These are phyloP conservation scores for Cremastinae sp. DNA, from an alignment of 2,888 invertebrate species.

Conservation along the genomic window DNA sequence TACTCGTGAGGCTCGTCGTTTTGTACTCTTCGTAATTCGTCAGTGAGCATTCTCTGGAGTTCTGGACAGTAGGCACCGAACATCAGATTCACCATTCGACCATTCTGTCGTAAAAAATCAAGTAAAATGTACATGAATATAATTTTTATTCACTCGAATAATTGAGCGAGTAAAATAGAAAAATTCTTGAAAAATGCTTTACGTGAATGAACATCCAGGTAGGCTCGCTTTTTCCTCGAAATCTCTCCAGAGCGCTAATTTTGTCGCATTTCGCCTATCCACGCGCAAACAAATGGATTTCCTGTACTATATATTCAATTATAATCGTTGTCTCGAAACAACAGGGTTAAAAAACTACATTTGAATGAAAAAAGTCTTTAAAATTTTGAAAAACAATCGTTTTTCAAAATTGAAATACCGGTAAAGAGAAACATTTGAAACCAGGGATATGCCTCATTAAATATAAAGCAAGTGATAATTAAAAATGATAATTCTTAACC, in stretches of 20 bases:
- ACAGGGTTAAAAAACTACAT: too few relatives aligned
- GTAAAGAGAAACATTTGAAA: too few relatives aligned
- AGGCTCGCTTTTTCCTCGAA: conserved; percentile 93
- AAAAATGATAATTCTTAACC: too few relatives aligned
- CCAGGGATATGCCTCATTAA: too few relatives aligned
- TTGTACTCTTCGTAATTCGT: conserved; percentile 82
- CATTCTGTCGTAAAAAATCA: conserved; percentile 82
- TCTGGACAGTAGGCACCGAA: conserved; percentile 94
- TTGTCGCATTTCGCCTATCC: conserved; percentile 83
- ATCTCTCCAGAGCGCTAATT: conserved; percentile 88
- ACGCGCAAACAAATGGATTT: too few relatives aligned
- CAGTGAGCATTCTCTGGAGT: conserved; percentile 86
- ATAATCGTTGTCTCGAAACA: too few relatives aligned
- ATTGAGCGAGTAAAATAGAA: too few relatives aligned
- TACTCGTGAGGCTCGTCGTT: conserved; percentile 74
- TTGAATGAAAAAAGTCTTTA: too few relatives aligned
- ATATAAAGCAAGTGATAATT: too few relatives aligned
- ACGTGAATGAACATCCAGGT: conserved; percentile 91
- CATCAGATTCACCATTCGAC: conserved; percentile 89
- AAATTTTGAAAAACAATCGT: too few relatives aligned
- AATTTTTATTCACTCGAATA: not conserved
- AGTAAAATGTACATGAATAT: not conserved
- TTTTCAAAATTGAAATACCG: too few relatives aligned
- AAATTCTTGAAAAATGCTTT: conserved; percentile 48
- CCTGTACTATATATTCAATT: too few relatives aligned